Base-by-base conservation (phyloP, 2,797 vertebrate genomes). In the Microctenopoma stevenorrisi region DNA sequence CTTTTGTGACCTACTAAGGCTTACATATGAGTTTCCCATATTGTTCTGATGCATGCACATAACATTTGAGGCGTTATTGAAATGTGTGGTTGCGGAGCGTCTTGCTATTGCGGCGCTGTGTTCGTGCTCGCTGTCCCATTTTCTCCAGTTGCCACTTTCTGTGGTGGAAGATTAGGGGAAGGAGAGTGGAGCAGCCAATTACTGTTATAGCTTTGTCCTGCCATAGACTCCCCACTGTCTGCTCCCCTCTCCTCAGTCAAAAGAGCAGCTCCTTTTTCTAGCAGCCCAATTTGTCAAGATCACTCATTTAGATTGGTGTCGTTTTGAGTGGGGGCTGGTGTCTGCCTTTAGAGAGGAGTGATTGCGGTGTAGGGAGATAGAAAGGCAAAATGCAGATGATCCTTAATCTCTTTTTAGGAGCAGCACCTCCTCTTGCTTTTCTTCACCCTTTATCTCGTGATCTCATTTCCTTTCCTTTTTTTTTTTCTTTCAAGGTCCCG, bases 371-470 rank as follows among this genome's bases (percentile, higher is more conserved):
- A 79, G 64, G 62, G 74, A 65, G 84, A 91, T 90, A 76, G 88
- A 88, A 87, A 86, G 84, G 62, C 63, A 80, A 91, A 91, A 93
- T 92, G 91, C 89, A 92, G 90, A 92, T 89, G 85, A 90, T 89
- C 70, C 88, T 63, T 93, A 91, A 93, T 92, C 91, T 89, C 87
- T 86, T 90, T 85, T 86, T 86, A 89, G 73, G 76, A 89, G 85
- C 74, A 14, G 49, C 44, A 76, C 88, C 84, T 87, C 87, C 82
- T 84, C 74, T 60, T 60, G 64, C 59, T 75, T 79, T 86, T 79
- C 76, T 40, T 64, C 65, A 52, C 72, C 81, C 76, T 86, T 92
- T 91, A 89, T 92, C 90, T 85, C 63, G 56, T 89, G 81, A 91
- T 90, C 84, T 80, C 77, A 83, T 90, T 91, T 92, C 72, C 71